These are phyloP conservation scores for Sebastes aleutianus DNA, from an alignment of 2,797 vertebrate species.

Conservation along the genomic window DNA sequence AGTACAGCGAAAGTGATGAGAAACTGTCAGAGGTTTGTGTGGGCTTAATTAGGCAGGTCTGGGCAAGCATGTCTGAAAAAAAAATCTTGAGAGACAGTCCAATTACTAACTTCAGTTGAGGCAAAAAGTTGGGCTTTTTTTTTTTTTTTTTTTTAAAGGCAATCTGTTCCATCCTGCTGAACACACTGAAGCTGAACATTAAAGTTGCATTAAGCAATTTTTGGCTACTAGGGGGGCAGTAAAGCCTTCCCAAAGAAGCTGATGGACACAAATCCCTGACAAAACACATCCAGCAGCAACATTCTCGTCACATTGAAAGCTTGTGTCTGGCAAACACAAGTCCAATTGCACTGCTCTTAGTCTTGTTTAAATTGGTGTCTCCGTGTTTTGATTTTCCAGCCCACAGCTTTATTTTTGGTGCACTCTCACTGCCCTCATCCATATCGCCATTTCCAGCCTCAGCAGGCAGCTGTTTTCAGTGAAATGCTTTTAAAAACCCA, in stretches of 20 bases:
- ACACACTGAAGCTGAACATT: conserved; percentile 11
- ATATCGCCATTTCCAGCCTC: neutral
- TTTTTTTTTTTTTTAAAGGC: conserved; percentile 1
- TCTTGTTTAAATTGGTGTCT: neutral
- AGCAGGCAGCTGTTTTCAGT: neutral
- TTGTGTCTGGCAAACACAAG: neutral
- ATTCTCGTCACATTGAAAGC: neutral
- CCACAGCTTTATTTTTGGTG: neutral
- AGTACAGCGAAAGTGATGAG: conserved; percentile 26
- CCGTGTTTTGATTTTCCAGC: neutral
- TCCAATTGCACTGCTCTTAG: neutral
- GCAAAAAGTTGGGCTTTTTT: conserved; percentile 24
- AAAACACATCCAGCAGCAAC: neutral
- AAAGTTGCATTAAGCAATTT: conserved; percentile 1
- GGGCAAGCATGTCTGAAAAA: conserved; percentile 34
- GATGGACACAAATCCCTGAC: neutral
- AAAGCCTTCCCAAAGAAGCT: neutral
- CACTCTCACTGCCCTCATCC: neutral
- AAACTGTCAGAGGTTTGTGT: conserved; percentile 49
- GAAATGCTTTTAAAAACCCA: neutral
- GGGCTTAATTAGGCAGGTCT: conserved; percentile 58
- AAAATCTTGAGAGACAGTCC: conserved; percentile 57
- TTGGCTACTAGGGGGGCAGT: conserved; percentile 1
- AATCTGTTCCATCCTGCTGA: conserved; percentile 38
- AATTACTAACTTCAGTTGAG: conserved; percentile 45